Base-by-base conservation (phyloP, 2,888 invertebrate species). In the Cosmopolites sordidus region DNA sequence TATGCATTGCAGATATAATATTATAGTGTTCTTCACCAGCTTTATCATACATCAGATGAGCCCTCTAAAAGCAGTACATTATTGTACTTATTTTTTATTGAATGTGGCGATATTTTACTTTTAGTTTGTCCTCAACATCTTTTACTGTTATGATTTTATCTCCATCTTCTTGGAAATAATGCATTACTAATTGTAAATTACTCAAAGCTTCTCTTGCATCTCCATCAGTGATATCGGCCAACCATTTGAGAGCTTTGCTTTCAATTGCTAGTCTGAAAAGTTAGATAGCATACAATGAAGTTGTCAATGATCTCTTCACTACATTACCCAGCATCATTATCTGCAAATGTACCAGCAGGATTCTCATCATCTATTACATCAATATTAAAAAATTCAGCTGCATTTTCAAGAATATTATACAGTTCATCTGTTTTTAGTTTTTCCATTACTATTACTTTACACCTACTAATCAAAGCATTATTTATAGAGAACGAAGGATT, bases 401-500 rank as follows among this genome's bases (percentile, higher is more conserved):
- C 84, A 54, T 78, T 77, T 59, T 76, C 75, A 56, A 90, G 72
- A 64, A 90, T 88, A 8, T 72, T 64, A 52, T 79, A 63, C 18
- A 90, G 72, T 69, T 83, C 78, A 27, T 79, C 76, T 11, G 78
- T 69, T 41, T 76, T 71, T 17, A 90, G 74, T 73, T 89, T 90
- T 58, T 88, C 82, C 69, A 89, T 73, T 1, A 86, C 82, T 55
- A 90, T 79, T 1, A 91, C 88, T 58, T 86, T 78, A 66, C 89
- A 90, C 16, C 91, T 78, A 69, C 89, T 89, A 8, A 91, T 74
- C 27, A 92, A 72, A 0, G 91, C 89, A 60, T 83, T 83, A 72
- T 91, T 91, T 43, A 91, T 78, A 64, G 83, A 84, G 69, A 90
- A 91, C 0, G 90, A 90, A n/a, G 91, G 91, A 72, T 91, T 91